These are phyloP conservation scores for Xiphorhynchus erythropygius DNA, from an alignment of 2,797 vertebrate genomes.

Conservation along the genomic window DNA sequence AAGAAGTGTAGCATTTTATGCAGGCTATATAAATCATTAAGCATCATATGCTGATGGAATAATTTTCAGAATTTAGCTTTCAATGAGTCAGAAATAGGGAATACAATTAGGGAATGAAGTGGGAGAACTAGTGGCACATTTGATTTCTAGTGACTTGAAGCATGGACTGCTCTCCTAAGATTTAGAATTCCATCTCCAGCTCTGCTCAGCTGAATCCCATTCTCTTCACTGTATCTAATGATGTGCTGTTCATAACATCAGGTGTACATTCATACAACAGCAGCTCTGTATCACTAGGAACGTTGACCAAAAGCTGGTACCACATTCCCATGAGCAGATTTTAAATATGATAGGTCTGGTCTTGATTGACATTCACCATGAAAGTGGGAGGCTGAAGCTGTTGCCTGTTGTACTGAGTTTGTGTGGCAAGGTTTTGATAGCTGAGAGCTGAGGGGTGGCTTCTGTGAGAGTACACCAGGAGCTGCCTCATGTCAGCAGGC, in stretches of 20 bases:
- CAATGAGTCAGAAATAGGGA: background rate
- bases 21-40: background rate
- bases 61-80: background rate
- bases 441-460: background rate
- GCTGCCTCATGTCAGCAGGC: background rate
- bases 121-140: background rate
- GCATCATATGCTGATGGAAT: background rate
- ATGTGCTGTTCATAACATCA: background rate
- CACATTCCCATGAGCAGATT: background rate
- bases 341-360: background rate
- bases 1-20: background rate
- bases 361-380: background rate
- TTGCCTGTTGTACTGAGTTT: background rate
- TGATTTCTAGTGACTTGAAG: background rate
- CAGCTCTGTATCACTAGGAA: background rate
- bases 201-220: background rate
- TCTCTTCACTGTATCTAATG: background rate
- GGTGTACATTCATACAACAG: background rate
- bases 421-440: rapidly evolving
- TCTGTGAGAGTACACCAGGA: background rate
- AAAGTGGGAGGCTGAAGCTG: background rate
- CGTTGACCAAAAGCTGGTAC: background rate
- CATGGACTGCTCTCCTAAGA: background rate
- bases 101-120: background rate
- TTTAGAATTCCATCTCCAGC: background rate